Percentiles rank a stretch among this genome's conserved stretches.
phyloP scores from a whole-genome alignment of 2,888 invertebrate species.

The Diploptera punctata region DNA sequence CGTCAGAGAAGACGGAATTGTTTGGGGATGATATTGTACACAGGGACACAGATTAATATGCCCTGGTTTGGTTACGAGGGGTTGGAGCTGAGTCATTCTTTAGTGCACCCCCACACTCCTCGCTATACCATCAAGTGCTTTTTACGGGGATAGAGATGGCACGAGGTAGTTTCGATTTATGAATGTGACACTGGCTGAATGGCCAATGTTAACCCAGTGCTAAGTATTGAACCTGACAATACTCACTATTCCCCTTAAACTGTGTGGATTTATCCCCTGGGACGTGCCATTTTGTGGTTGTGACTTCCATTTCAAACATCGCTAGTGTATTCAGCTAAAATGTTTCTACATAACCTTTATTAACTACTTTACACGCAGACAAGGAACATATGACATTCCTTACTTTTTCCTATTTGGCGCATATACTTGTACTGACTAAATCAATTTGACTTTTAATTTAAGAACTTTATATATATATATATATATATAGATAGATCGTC shows the following conservation, averaged over 20 bases:
- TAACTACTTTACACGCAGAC: too few species aligned
- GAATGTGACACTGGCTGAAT: background rate
- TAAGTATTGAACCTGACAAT: background rate
- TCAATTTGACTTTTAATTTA: too few species aligned
- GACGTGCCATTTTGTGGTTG: too few species aligned
- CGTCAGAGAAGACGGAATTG: conserved; percentile 1
- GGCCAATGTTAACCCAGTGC: background rate
- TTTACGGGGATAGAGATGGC: background rate
- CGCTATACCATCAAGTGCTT: background rate
- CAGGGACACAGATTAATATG: conserved; percentile 34
- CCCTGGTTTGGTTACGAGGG: conserved; percentile 22
- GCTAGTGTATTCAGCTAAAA: too few species aligned
- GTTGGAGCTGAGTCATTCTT: conserved; percentile 23
- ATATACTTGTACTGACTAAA: too few species aligned
- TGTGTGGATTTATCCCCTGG: too few species aligned
- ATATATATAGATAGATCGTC: too few species aligned
- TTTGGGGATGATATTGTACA: conserved; percentile 6
- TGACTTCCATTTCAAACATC: too few species aligned
- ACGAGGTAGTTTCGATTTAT: background rate
- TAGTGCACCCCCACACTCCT: conserved; percentile 7
- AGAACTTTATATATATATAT: too few species aligned
- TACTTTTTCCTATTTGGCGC: too few species aligned
- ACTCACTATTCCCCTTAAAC: background rate
- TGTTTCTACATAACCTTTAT: too few species aligned
- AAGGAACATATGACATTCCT: too few species aligned